phyloP scores from a whole-genome alignment of 2,797 vertebrate species.

The Labeo calbasu region DNA sequence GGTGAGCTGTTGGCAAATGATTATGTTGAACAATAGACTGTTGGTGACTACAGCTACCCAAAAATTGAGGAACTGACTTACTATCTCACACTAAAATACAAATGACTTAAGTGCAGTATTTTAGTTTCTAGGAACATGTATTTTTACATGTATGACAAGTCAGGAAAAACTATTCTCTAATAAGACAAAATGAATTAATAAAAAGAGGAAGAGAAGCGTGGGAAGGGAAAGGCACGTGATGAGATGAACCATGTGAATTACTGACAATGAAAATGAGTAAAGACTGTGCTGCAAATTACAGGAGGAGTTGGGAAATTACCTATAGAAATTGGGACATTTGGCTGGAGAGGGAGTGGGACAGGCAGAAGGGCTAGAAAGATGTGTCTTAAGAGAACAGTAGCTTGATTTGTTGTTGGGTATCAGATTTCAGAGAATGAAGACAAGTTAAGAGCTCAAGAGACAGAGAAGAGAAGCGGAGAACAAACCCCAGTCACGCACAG shows the following conservation, averaged over 20 bases:
- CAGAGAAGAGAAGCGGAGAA: conserved; percentile 31
- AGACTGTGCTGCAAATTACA: not conserved
- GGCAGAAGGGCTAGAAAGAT: not conserved
- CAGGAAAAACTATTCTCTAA: not conserved
- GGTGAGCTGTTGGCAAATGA: conserved; percentile 69
- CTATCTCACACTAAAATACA: not conserved
- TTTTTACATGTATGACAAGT: not conserved
- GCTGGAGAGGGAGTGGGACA: not conserved
- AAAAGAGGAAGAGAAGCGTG: conserved; percentile 17
- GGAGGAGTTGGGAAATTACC: not conserved
- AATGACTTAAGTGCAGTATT: not conserved
- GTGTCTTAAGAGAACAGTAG: conserved; percentile 46
- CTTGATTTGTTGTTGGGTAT: conserved; percentile 47
- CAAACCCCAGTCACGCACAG: conserved; percentile 39
- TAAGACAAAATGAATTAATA: not conserved
- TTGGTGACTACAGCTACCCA: conserved; percentile 25
- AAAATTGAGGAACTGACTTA: not conserved
- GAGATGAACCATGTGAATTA: not conserved
- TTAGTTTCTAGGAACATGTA: not conserved
- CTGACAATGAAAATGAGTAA: not conserved
- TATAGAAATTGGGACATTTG: conserved; percentile 1
- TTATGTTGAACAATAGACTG: conserved; percentile 71
- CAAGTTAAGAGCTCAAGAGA: conserved; percentile 26
- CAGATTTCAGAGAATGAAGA: conserved; percentile 43
- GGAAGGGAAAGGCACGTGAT: not conserved